Conservation (phyloP, 1,140 invertebrate species). For the Apis dorsata region DNA sequence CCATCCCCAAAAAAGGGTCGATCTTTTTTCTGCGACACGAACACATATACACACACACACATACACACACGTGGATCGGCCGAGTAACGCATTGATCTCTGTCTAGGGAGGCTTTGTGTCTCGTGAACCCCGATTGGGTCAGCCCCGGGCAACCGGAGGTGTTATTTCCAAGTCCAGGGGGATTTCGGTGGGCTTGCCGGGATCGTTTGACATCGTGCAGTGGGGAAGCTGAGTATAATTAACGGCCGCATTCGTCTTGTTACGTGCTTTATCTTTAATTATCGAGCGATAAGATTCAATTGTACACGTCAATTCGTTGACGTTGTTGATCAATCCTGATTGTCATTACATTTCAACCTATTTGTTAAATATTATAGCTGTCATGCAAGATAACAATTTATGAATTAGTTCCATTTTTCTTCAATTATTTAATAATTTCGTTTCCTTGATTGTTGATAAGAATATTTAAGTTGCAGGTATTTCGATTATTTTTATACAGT, state of each 20-base stretch:
- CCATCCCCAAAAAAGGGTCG: not conserved
- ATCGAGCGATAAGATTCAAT: slow-evolving; percentile 36
- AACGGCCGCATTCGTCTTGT: slow-evolving; percentile 44
- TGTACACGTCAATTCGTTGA: not conserved
- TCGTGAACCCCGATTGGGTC: slow-evolving; percentile 45
- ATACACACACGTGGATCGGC: not conserved
- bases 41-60: not conserved
- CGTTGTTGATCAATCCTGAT: too few species aligned
- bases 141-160: slow-evolving; percentile 42
- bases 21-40: slow-evolving; percentile 26
- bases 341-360: too few species aligned
- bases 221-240: slow-evolving; percentile 22
- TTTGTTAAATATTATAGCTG: too few species aligned
- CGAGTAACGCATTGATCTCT: slow-evolving; percentile 50
- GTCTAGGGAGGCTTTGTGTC: slow-evolving; percentile 42
- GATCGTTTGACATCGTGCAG: slow-evolving; percentile 35
- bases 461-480: too few species aligned
- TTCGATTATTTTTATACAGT: too few species aligned
- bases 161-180: slow-evolving; percentile 47
- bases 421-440: too few species aligned
- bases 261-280: slow-evolving; percentile 46
- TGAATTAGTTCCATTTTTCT: too few species aligned
- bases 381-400: too few species aligned
- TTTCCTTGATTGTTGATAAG: too few species aligned
- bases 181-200: slow-evolving; percentile 50